A percentile compares a stretch with the other conserved stretches of the same genome.
These are phyloP conservation scores for Suncus etruscus DNA, from an alignment of 2,113 vertebrate species.

Conservation along the genomic window DNA sequence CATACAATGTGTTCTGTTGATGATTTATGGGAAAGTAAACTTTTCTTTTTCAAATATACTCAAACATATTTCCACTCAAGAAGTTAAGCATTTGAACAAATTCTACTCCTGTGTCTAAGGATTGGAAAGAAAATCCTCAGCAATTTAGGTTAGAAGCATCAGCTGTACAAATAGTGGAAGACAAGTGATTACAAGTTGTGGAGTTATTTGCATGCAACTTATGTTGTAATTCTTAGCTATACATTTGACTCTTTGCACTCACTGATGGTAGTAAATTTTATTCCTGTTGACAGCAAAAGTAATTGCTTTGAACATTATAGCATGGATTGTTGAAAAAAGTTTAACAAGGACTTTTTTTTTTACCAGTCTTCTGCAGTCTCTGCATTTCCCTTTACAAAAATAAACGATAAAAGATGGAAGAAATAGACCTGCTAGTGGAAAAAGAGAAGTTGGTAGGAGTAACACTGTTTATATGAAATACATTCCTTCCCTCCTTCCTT, in stretches of 20 bases:
- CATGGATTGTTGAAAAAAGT: constrained; percentile 63
- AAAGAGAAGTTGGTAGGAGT: constrained; percentile 24
- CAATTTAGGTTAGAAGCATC: background rate
- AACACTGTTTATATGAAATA: background rate
- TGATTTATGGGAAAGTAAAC: background rate
- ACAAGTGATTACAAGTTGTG: constrained; percentile 54
- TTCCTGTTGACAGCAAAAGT: constrained; percentile 78
- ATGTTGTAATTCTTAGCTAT: constrained; percentile 62
- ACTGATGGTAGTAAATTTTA: constrained; percentile 77
- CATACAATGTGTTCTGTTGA: background rate
- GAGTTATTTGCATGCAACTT: constrained; percentile 71
- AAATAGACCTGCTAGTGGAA: background rate
- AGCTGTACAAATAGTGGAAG: background rate
- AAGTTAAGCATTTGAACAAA: background rate
- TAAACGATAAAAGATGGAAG: constrained; percentile 48
- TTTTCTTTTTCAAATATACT: background rate
- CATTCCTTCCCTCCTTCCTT: background rate
- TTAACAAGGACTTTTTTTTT: constrained; percentile 75
- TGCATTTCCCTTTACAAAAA: constrained; percentile 53
- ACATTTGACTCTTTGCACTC: constrained; percentile 77
- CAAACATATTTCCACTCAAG: background rate
- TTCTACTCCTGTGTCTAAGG: background rate
- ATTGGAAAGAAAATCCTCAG: background rate
- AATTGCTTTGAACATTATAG: constrained; percentile 80
- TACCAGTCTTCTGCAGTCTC: constrained; percentile 48